phyloP scores from a whole-genome alignment of 64 coral and sea anemone species.

The Montipora sp. region DNA sequence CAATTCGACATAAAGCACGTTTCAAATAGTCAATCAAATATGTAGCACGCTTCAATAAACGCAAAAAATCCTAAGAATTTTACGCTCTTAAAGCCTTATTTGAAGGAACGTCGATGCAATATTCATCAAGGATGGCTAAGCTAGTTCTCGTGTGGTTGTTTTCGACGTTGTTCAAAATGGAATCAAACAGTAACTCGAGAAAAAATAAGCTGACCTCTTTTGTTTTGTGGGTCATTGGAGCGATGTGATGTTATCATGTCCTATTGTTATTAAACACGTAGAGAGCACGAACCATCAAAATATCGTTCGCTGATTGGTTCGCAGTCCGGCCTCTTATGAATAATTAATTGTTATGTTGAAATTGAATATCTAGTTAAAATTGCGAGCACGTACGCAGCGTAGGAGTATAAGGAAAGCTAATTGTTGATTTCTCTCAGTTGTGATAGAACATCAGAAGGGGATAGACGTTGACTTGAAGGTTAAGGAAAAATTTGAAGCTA shows the following conservation, averaged over 20 bases:
- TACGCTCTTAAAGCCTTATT: neutral
- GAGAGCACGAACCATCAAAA: constrained; percentile 19
- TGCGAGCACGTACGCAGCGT: constrained; percentile 55
- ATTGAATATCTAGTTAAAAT: constrained; percentile 47
- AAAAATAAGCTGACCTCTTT: constrained; percentile 40
- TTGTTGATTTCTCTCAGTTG: constrained; percentile 2
- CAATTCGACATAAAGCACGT: neutral
- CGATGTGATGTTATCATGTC: constrained; percentile 34
- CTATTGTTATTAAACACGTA: constrained; percentile 10
- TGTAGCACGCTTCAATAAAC: neutral
- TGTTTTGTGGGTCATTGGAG: constrained; percentile 27
- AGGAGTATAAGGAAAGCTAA: constrained; percentile 33
- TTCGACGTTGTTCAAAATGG: neutral
- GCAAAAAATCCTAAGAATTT: neutral
- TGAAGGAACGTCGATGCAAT: neutral
- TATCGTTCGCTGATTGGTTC: constrained; percentile 41
- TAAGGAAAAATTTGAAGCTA: neutral
- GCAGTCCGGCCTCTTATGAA: constrained; percentile 15
- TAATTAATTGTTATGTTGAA: constrained; percentile 61
- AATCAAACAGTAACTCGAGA: constrained; percentile 2
- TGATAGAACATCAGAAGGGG: neutral
- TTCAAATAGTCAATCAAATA: neutral
- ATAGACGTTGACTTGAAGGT: neutral
- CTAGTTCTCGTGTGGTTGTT: neutral
- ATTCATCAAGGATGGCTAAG: neutral